Evolutionary conservation across 2,113 vertebrate genomes (phyloP).

Genomic region (Psilopogon haemacephalus): DNA sequence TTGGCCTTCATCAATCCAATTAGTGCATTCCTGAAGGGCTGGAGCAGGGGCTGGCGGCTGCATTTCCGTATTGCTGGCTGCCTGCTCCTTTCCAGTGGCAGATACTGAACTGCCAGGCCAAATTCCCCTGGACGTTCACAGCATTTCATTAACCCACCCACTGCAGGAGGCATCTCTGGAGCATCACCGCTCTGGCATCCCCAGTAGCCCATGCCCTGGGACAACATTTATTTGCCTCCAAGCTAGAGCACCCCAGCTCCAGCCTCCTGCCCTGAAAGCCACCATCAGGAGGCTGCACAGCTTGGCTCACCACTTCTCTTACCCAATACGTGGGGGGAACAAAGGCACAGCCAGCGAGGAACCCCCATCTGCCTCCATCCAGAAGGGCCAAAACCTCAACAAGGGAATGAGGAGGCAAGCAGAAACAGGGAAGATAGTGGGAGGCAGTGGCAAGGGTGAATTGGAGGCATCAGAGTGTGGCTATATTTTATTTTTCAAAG

Average conservation of each 20-base stretch:
- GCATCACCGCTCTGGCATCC: background rate
- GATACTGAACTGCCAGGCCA: background rate
- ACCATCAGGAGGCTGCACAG: background rate
- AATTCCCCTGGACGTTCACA: background rate
- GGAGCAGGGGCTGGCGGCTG: background rate
- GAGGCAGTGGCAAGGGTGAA: background rate
- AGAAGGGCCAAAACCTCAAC: background rate
- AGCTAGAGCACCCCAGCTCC: background rate
- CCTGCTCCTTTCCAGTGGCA: background rate
- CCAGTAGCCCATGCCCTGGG: background rate
- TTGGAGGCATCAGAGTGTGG: background rate
- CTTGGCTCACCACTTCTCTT: background rate
- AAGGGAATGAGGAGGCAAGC: background rate
- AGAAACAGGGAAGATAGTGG: background rate
- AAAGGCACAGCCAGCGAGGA: background rate
- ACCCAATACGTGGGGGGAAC: background rate
- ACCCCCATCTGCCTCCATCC: background rate
- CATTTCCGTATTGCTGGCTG: background rate
- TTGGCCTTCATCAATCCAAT: conserved; percentile 67
- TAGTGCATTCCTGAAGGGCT: conserved; percentile 68
- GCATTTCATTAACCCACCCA: background rate
- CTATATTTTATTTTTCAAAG: conserved; percentile 54
- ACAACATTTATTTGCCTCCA: background rate
- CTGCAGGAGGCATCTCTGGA: background rate
- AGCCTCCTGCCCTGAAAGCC: fast-evolving